A percentile compares a stretch with the other conserved stretches of the same genome.
Evolutionary conservation across 2,888 invertebrate species (phyloP).

Genomic region (Pharmacophagus antenor): DNA sequence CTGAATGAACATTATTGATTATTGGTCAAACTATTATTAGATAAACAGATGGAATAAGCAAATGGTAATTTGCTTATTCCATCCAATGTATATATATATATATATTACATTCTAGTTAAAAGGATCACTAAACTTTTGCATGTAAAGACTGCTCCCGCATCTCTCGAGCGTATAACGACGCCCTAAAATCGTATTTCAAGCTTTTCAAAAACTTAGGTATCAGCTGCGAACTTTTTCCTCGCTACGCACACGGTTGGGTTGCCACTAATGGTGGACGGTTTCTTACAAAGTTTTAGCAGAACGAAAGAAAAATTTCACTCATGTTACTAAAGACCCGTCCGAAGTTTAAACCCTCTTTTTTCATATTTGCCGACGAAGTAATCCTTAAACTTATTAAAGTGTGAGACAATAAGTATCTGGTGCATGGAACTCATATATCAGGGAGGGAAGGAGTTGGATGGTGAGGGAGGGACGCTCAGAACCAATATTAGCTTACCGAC

Average conservation of each 20-base stretch:
- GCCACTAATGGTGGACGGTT: slow-evolving; percentile 68
- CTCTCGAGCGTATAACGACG: slow-evolving; percentile 32
- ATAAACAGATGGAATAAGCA: no score
- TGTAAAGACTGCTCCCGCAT: slow-evolving; percentile 30
- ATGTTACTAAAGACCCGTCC: slow-evolving; percentile 54
- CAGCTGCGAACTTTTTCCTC: slow-evolving; percentile 63
- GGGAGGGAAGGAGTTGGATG: slow-evolving; percentile 28
- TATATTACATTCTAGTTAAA: neutral
- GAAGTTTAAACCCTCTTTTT: slow-evolving; percentile 45
- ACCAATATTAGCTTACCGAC: slow-evolving; percentile 57
- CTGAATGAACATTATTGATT: no score
- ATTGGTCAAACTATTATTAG: no score
- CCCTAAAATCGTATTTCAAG: slow-evolving; percentile 64
- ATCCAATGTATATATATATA: no score
- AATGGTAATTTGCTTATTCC: no score
- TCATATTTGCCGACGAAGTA: slow-evolving; percentile 45
- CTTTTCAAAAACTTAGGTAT: slow-evolving; percentile 66
- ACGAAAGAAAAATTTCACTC: slow-evolving; percentile 35
- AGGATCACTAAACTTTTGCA: neutral
- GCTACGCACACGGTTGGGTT: slow-evolving; percentile 66
- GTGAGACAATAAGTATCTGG: slow-evolving; percentile 28
- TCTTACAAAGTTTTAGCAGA: slow-evolving; percentile 50
- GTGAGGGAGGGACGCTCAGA: slow-evolving; percentile 40
- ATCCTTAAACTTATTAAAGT: slow-evolving; percentile 36
- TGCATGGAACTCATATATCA: slow-evolving; percentile 28